Evolutionary conservation across 2,797 vertebrate species (phyloP), one percentile per base, ranked within the genome.

Genomic region (Menidia menidia): DNA sequence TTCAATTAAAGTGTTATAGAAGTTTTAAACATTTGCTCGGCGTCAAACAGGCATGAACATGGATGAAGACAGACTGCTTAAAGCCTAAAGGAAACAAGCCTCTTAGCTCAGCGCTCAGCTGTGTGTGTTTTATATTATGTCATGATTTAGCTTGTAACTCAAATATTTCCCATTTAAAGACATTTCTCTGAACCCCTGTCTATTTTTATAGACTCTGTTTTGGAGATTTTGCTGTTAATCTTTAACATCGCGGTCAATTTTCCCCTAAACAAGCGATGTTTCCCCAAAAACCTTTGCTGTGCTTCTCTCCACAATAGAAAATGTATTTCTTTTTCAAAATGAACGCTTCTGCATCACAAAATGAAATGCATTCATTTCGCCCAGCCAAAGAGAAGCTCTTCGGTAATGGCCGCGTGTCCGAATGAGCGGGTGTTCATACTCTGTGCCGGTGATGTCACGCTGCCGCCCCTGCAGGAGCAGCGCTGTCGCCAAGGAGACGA

Each of bases 51-150:
- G 73, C 91, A 95, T 96, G 89, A 94, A 88, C 80, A 96, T 91
- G 90, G 94, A 95, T 0, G 95, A 95, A 90, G 95, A 96, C 95
- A 95, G 92, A 89, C 94, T 84, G 94, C 94, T 73, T 92, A 94
- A 81, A 91, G 82, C 78, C 88, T 95, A 82, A 94, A 92, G 94
- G 87, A 92, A 96, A 84, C 91, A 93, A 0, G 83, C 41, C 10
- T 39, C 12, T 45, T 31, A 32, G 16, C 19, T 68, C 32, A 30
- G 42, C 52, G 41, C 30, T 4, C 3, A 18, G 3, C 18, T 51
- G 47, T 50, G 53, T 50, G 53, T 53, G 56, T 60, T 9, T n/a
- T 66, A 39, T 19, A 58, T 12, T 59, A 50, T 48, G 16, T 66
- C 13, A 60, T 12, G 0, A 57, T 16, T 10, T 41, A 58, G 18